Evolutionary conservation across 2,797 vertebrate genomes (phyloP), one percentile per base, ranked within the genome.

Genomic region (Neopelma chrysocephalum): DNA sequence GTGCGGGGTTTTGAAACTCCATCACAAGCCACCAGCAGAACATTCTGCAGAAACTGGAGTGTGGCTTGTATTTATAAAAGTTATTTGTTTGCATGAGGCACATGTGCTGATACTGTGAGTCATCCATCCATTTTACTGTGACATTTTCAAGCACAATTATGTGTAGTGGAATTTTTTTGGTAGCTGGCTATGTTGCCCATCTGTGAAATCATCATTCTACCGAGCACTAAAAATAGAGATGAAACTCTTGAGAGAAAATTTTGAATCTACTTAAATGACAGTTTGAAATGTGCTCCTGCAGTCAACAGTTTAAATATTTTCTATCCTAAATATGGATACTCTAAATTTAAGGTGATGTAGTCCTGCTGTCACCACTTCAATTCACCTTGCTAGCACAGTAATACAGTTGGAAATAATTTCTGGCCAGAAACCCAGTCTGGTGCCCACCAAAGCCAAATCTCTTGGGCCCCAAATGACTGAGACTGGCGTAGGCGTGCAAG

Each of bases 81-180:
- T 82, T 95, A 95, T 94, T 94, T 95, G 94, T 94, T 97, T 96
- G 84, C 93, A 51, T 79, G 91, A 93, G 85, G 87, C 91, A 93
- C 86, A 89, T 96, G 96, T 96, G 93, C 96, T 96, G 96, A 77
- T 83, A 58, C 95, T 71, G 91, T 97, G 97, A 98, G 93, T 98
- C 97, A 97, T 96, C 78, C 56, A 31, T 90, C 89, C 94, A 89
- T 96, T 97, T 90, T 65, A 87, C 93, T 87, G 96, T 95, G 97
- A 96, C 97, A 97, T 98, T 97, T 97, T 97, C 93, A 90, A 97
- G 95, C 95, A 97, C 95, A 97, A 94, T 97, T 97, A 94, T 93
- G 95, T 96, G 93, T 95, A 96, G 96, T 95, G 96, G 93, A 96
- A 94, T 96, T 96, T 97, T 97, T 97, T 95, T 94, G 90, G 90